phyloP scores from a whole-genome alignment of 2,888 invertebrate species.

The Pyrgus malvae region DNA sequence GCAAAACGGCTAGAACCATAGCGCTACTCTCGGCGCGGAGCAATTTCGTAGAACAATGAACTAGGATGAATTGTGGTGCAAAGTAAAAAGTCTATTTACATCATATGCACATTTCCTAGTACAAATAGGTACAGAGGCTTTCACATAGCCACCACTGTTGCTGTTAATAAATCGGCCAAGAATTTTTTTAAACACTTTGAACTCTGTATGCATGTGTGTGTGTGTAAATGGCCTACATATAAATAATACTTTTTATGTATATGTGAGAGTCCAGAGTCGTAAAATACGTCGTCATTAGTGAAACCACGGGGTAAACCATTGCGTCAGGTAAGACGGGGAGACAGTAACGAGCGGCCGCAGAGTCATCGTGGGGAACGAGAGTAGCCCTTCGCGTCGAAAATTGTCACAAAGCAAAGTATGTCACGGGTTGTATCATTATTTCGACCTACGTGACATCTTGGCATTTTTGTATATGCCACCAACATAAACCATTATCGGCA shows the following conservation, averaged over 20 bases:
- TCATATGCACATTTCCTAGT: conserved; percentile 67
- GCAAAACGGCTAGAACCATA: conserved; percentile 60
- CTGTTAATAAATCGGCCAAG: conserved; percentile 7
- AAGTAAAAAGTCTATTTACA: conserved; percentile 76
- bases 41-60: conserved; percentile 78
- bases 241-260: conserved; percentile 10
- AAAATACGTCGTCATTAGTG: conserved; percentile 67
- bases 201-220: too few relatives aligned
- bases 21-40: conserved; percentile 68
- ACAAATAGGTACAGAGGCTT: conserved; percentile 48
- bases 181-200: conserved; percentile 15
- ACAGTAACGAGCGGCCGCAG: conserved; percentile 76
- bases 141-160: conserved; percentile 42
- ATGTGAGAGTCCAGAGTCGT: conserved; percentile 25
- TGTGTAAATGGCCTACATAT: conserved; percentile 1
- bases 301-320: conserved; percentile 53
- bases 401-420: conserved; percentile 73
- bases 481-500: conserved; percentile 12
- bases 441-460: conserved; percentile 39
- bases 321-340: conserved; percentile 59
- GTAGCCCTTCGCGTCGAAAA: conserved; percentile 69
- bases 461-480: conserved; percentile 7
- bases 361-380: conserved; percentile 67
- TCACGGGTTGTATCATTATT: conserved; percentile 70
- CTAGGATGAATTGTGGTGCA: conserved; percentile 69